A percentile compares a stretch with the other conserved stretches of the same genome.
Evolutionary conservation across 1,140 invertebrate genomes (phyloP).

Genomic region (Alviniconcha marisindica): DNA sequence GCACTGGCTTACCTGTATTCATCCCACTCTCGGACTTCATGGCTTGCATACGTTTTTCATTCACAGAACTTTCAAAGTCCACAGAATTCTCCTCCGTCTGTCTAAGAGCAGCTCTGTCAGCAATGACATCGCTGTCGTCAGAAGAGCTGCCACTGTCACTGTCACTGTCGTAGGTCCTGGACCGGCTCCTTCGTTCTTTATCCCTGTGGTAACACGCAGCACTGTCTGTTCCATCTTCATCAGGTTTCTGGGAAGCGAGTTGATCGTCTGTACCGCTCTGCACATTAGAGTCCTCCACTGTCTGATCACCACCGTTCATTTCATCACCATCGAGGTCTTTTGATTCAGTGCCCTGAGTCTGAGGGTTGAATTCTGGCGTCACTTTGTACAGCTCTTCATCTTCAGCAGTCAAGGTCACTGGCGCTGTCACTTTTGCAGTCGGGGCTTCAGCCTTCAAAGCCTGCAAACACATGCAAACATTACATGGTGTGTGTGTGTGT

Average conservation of each 20-base stretch:
- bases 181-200: background rate
- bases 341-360: too few relatives aligned
- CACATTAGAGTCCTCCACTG: background rate
- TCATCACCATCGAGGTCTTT: too few relatives aligned
- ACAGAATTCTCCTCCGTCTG: slow-evolving; percentile 33
- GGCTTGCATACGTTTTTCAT: slow-evolving; percentile 33
- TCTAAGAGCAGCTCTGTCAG: background rate
- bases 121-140: slow-evolving; percentile 31
- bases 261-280: background rate
- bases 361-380: background rate
- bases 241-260: background rate
- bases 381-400: slow-evolving; percentile 8
- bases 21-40: background rate
- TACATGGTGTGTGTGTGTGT: too few relatives aligned
- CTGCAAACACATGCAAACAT: background rate
- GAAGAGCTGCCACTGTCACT: slow-evolving; percentile 46
- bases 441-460: background rate
- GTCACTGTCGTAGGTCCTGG: slow-evolving; percentile 28
- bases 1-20: background rate
- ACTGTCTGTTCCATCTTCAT: background rate
- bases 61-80: slow-evolving; percentile 36
- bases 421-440: background rate
- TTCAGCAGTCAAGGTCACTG: background rate
- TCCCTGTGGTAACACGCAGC: background rate
- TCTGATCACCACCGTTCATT: too few relatives aligned